These are phyloP conservation scores for Ormyrus rosae DNA, from an alignment of 2,888 invertebrate genomes.

Conservation along the genomic window DNA sequence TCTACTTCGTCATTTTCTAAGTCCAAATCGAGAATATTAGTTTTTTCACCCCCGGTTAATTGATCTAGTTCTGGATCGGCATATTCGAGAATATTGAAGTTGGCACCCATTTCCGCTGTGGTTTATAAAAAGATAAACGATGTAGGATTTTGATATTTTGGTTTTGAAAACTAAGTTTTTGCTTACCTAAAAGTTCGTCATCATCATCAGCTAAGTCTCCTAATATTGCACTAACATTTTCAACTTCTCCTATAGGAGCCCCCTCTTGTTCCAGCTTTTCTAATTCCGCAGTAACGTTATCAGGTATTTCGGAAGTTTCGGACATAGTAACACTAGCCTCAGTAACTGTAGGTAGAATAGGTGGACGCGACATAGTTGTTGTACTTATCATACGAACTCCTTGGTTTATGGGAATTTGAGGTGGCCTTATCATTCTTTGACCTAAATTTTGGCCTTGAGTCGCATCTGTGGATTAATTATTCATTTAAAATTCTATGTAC, in stretches of 20 bases:
- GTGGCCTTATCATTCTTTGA: conserved; percentile 70
- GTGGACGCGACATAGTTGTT: conserved; percentile 67
- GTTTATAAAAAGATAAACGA: conserved; percentile 53
- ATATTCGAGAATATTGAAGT: conserved; percentile 96
- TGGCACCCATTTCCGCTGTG: conserved; percentile 92
- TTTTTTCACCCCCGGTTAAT: conserved; percentile 86
- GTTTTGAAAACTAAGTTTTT: conserved; percentile 1
- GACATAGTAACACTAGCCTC: conserved; percentile 67
- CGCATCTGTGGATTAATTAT: conserved; percentile 61
- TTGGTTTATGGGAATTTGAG: conserved; percentile 67
- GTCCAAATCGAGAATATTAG: conserved; percentile 91
- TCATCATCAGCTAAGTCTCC: conserved; percentile 90
- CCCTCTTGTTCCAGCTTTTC: conserved; percentile 84
- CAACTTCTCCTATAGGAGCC: conserved; percentile 79
- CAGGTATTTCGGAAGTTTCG: conserved; percentile 80
- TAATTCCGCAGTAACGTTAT: conserved; percentile 82
- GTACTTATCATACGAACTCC: conserved; percentile 68
- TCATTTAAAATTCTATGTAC: too few species aligned
- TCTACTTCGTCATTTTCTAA: conserved; percentile 86
- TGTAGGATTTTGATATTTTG: conserved; percentile 4
- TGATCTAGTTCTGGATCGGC: conserved; percentile 95
- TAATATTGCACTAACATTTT: conserved; percentile 86
- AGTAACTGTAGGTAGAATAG: conserved; percentile 67
- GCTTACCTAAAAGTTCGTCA: conserved; percentile 84
- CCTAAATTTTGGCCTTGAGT: conserved; percentile 67